Percentiles rank a stretch among this genome's conserved stretches.
These are phyloP conservation scores for Psittacus erithacus DNA, from an alignment of 2,113 vertebrate species.

Conservation along the genomic window DNA sequence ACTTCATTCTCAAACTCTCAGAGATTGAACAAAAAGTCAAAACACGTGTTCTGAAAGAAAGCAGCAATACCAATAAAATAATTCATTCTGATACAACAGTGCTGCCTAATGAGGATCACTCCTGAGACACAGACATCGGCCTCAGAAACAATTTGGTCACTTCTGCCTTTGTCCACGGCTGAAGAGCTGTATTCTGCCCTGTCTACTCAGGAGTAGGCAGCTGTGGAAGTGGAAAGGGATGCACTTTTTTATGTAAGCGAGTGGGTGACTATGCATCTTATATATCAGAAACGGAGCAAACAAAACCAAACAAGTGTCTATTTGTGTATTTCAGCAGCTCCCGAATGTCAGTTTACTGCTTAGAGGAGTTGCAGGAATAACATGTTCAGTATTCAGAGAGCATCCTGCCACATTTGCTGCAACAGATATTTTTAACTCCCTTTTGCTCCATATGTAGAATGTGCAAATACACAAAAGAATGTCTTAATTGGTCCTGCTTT, in stretches of 20 bases:
- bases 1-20: conserved; percentile 13
- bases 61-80: not conserved
- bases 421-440: conserved; percentile 78
- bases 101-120: not conserved
- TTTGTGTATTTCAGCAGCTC: conserved; percentile 7
- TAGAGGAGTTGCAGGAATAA: conserved; percentile 6
- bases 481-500: conserved; percentile 79
- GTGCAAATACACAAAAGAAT: conserved; percentile 78
- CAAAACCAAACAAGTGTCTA: conserved; percentile 32
- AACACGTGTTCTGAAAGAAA: conserved; percentile 47
- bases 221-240: not conserved
- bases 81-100: not conserved
- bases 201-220: not conserved
- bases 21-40: conserved; percentile 37
- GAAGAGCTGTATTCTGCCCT: not conserved
- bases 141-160: not conserved
- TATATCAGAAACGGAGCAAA: not conserved
- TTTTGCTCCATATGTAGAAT: conserved; percentile 73
- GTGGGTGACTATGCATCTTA: not conserved
- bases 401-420: conserved; percentile 70
- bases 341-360: not conserved
- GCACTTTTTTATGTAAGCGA: not conserved
- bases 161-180: not conserved
- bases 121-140: not conserved
- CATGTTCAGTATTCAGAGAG: conserved; percentile 60